Evolutionary conservation across 2,113 vertebrate genomes (phyloP).

Genomic region (Psittacula cyanocephala): DNA sequence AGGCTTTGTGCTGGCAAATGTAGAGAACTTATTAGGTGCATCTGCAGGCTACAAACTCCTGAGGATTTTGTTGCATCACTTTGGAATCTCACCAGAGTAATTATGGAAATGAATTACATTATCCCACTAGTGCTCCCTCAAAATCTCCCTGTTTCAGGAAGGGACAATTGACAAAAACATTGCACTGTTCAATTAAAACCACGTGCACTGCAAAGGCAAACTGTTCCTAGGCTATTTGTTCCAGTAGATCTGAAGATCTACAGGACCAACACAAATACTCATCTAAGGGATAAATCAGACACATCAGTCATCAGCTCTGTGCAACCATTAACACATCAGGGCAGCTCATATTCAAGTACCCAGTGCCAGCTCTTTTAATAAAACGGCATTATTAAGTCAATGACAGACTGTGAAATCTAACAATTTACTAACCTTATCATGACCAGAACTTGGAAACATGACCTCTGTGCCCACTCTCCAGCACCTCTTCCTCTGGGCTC

Average conservation of each 20-base stretch:
- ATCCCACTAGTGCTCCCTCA: neutral
- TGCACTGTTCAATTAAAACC: neutral
- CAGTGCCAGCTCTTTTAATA: neutral
- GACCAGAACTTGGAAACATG: neutral
- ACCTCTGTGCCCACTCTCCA: neutral
- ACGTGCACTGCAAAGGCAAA: neutral
- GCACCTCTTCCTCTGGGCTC: neutral
- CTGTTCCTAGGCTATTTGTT: neutral
- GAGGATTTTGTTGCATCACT: neutral
- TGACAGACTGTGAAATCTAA: neutral
- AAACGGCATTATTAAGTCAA: neutral
- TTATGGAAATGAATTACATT: neutral
- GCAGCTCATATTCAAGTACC: neutral
- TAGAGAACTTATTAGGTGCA: neutral
- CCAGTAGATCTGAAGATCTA: neutral
- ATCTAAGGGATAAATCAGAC: neutral
- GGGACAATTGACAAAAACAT: constrained; percentile 37
- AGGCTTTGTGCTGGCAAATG: neutral
- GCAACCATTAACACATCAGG: neutral
- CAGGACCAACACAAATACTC: neutral
- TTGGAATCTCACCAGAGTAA: neutral
- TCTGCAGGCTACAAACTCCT: constrained; percentile 19
- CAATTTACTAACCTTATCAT: neutral
- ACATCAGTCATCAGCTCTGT: neutral
- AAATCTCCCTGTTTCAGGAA: neutral